A percentile compares a stretch with the other conserved stretches of the same genome.
Conservation (phyloP, 1,140 invertebrate genomes). For the Samia ricini region DNA sequence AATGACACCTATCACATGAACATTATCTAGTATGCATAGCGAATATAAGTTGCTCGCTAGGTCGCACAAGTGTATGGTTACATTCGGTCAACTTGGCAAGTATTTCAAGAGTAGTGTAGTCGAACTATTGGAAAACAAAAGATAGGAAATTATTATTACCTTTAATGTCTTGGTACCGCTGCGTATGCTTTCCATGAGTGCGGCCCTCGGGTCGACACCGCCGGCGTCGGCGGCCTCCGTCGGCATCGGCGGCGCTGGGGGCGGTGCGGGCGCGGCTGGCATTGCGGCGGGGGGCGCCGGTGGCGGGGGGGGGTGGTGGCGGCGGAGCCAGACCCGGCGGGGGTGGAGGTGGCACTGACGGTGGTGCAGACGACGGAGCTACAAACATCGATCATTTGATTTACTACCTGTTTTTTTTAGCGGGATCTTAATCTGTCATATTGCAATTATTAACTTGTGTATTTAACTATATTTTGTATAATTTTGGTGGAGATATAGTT, state of each 20-base stretch:
- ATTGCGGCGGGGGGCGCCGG: slow-evolving; percentile 35
- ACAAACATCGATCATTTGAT: background rate
- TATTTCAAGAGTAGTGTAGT: too few relatives aligned
- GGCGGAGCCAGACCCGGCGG: slow-evolving; percentile 58
- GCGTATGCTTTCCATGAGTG: slow-evolving; percentile 88
- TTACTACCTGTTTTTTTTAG: too few relatives aligned
- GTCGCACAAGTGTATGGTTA: too few relatives aligned
- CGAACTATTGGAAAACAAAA: background rate
- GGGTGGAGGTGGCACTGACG: slow-evolving; percentile 52
- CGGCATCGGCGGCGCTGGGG: slow-evolving; percentile 24
- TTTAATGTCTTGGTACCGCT: slow-evolving; percentile 81
- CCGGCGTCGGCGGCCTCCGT: slow-evolving; percentile 25
- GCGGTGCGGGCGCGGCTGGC: slow-evolving; percentile 44
- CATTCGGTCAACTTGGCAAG: too few relatives aligned
- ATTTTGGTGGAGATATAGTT: too few relatives aligned
- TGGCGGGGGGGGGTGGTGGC: slow-evolving; percentile 71
- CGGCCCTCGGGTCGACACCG: slow-evolving; percentile 78
- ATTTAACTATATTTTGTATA: too few relatives aligned
- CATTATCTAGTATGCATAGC: too few relatives aligned
- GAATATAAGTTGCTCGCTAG: too few relatives aligned
- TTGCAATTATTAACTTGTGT: too few relatives aligned
- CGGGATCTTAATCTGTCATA: too few relatives aligned
- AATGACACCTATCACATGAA: too few relatives aligned
- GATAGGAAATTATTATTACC: slow-evolving; percentile 52
- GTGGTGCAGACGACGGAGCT: slow-evolving; percentile 65